Base-by-base conservation (phyloP, 2,888 invertebrate genomes). In the Gasteruption jaculator region DNA sequence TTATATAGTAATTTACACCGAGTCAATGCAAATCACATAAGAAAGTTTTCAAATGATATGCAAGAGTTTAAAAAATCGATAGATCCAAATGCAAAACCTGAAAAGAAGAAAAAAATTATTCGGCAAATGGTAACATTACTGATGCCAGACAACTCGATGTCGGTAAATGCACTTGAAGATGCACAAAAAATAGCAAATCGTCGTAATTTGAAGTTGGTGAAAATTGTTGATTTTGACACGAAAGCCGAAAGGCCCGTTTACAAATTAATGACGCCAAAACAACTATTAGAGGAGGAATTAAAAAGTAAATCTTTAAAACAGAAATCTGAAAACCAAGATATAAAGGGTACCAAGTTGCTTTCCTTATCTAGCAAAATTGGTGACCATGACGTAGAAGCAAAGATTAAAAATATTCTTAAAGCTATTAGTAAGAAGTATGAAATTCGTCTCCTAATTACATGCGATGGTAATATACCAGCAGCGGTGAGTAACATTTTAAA, bases 231-330 rank as follows among this genome's bases (percentile, higher is more conserved):
- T 65, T 65, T 76, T 4, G 83, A 85, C 66, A 70, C 77, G 0
- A 85, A 85, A 70, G 80, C 81, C 0, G 76, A 82, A 21, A 74
- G 85, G 29, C 79, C 83, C 8, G 72, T 83, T 8, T 90, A 85
- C 59, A 82, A 81, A 76, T 69, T 88, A 33, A 78, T 85, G 76
- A 78, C 83, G 5, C 24, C 10, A 5, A 10, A 11, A 1, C 5
- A 38, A 61, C 79, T 80, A 64, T 74, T 81, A 43, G 68, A 77
- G 26, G 81, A 82, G 58, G 83, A 11, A 19, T 8, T 4, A 19
- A 2, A 11, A 35, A 2, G 2, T 3, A 0, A 10, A 7, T 0
- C 1, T 1, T 1, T 2, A 1, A 11, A 37, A n/a, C n/a, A n/a
- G n/a, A n/a, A n/a, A n/a, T n/a, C n/a, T 29, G 5, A 52, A 52